A percentile compares a stretch with the other conserved stretches of the same genome.
phyloP scores from a whole-genome alignment of 2,113 vertebrate genomes.

The Vidua macroura region DNA sequence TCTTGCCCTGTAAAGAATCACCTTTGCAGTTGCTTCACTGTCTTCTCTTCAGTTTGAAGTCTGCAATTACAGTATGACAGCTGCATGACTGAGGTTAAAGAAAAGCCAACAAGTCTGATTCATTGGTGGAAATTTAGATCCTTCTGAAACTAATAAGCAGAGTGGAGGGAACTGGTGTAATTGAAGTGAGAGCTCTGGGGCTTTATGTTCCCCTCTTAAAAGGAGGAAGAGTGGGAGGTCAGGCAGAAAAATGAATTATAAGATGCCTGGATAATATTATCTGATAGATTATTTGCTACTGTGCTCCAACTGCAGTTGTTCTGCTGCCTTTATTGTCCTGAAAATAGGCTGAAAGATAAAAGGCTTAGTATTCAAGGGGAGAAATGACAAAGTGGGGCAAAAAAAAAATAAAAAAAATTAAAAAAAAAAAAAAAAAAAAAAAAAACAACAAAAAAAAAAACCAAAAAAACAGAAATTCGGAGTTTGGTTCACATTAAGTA shows the following conservation, averaged over 20 bases:
- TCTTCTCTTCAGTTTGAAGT: background rate
- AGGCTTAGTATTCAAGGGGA: background rate
- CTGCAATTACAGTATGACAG: background rate
- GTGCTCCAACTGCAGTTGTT: background rate
- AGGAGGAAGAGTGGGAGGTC: background rate
- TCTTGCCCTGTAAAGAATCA: background rate
- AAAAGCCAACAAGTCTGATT: background rate
- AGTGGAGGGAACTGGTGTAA: background rate
- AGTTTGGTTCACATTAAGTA: background rate
- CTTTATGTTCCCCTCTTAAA: background rate
- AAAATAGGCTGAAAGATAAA: background rate
- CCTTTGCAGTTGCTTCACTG: background rate
- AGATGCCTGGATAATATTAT: background rate
- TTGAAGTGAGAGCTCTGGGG: background rate
- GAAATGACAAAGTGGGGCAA: background rate
- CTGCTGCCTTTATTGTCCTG: background rate
- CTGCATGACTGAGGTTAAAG: background rate
- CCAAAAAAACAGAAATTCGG: background rate
- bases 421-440: background rate
- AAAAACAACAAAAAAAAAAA: background rate
- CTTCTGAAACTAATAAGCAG: background rate
- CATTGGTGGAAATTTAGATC: background rate
- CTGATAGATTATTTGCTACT: background rate
- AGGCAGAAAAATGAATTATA: slow-evolving; percentile 8
- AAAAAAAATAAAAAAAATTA: background rate